A percentile compares a stretch with the other conserved stretches of the same genome.
These are phyloP conservation scores for Oryzias javanicus DNA, from an alignment of 2,113 vertebrate species.

Conservation along the genomic window DNA sequence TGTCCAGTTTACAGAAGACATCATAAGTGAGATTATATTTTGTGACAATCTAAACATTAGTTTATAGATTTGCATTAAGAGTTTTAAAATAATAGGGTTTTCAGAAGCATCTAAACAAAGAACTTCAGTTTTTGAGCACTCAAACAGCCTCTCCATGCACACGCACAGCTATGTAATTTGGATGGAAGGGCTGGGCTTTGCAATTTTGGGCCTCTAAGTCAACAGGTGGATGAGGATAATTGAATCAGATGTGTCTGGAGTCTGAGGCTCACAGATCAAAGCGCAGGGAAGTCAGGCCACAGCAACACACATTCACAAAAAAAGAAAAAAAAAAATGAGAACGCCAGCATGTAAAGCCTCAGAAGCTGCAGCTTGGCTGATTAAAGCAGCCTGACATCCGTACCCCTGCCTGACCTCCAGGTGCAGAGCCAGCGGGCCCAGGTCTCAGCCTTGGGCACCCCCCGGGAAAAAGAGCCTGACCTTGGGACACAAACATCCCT, in stretches of 20 bases:
- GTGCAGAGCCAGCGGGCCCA: slow-evolving; percentile 58
- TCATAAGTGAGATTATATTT: neutral
- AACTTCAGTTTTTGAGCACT: neutral
- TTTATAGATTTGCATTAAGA: neutral
- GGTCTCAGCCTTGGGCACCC: slow-evolving; percentile 49
- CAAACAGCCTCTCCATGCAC: slow-evolving; percentile 15
- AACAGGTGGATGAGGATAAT: slow-evolving; percentile 83
- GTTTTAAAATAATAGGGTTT: neutral
- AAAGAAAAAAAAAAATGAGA: slow-evolving; percentile 42
- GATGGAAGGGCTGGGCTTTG: slow-evolving; percentile 59
- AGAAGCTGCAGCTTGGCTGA: slow-evolving; percentile 68
- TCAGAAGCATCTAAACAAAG: slow-evolving; percentile 12
- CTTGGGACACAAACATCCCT: slow-evolving; percentile 56
- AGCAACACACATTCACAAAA: slow-evolving; percentile 39
- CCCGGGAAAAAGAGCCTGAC: slow-evolving; percentile 56
- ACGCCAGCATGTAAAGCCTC: slow-evolving; percentile 57
- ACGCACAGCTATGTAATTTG: slow-evolving; percentile 53
- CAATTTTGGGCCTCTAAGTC: slow-evolving; percentile 76
- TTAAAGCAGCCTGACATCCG: slow-evolving; percentile 74
- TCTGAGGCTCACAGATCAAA: slow-evolving; percentile 77
- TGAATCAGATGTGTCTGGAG: slow-evolving; percentile 78
- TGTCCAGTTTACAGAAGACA: neutral
- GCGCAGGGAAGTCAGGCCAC: slow-evolving; percentile 64
- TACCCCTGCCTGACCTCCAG: slow-evolving; percentile 71
- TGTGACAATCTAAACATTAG: neutral